Base-by-base conservation (phyloP, 2,888 invertebrate species). In the Polyploca ridens region DNA sequence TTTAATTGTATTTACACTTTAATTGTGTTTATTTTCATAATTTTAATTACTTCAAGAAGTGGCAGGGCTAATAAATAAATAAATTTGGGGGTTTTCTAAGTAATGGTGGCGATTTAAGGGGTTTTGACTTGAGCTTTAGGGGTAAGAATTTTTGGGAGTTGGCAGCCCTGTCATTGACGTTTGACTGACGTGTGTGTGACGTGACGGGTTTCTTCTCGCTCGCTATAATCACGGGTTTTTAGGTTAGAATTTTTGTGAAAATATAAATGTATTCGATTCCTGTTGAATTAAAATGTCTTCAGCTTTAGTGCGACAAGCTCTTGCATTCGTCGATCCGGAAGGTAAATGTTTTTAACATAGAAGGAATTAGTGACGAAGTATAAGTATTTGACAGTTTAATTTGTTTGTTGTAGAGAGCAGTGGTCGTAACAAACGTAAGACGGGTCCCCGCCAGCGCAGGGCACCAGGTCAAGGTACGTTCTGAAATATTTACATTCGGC, bases 231-330 rank as follows among this genome's bases (percentile, higher is more conserved):
- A 13, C 13, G 13, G 4, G 3, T 11, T 74, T 76, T 77, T 66
- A 83, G 81, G 83, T 84, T 86, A 79, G 63, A 74, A 72, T 76
- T 67, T 68, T 68, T 72, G 67, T 68, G 66, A 73, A 68, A 61
- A 76, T 74, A 69, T 85, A 83, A 88, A 90, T 90, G 90, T 75
- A 76, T 84, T 78, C 74, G 10, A 44, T 61, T 38, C 62, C 70
- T 57, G 49, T 62, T 65, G 66, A 75, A 74, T 67, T 88, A 91
- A 89, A 86, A 95, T 95, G 95, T 95, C 95, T 85, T 90, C 94
- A 78, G 92, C 94, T 63, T 87, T 95, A 82, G 89, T 95, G 60
- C 92, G 94, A 73, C 92, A 94, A 78, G 95, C 95, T 74, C 89
- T 95, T 66, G 94, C 94, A 79, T 88, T 95, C 71, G 91, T 95